A percentile compares a stretch with the other conserved stretches of the same genome.
phyloP scores from a whole-genome alignment of 2,113 vertebrate genomes.

The Struthidea cinerea region DNA sequence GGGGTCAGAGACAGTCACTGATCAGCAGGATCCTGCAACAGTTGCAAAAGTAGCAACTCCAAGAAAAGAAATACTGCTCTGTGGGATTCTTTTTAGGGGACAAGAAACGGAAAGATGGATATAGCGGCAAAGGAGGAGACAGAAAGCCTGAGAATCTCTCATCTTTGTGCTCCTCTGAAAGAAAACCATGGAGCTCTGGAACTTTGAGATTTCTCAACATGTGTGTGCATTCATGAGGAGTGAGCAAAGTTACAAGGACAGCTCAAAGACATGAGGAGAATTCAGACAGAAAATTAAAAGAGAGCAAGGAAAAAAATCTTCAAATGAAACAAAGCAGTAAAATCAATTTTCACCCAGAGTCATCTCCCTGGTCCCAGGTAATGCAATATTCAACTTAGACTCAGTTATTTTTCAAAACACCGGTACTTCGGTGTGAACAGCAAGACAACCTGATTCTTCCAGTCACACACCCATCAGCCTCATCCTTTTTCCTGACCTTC shows the following conservation, averaged over 20 bases:
- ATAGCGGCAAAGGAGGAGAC: neutral
- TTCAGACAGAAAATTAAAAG: neutral
- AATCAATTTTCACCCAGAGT: neutral
- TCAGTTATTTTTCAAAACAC: neutral
- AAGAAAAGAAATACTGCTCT: neutral
- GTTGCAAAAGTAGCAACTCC: neutral
- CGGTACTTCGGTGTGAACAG: neutral
- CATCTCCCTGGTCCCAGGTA: neutral
- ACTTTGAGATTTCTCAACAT: neutral
- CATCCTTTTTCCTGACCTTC: neutral
- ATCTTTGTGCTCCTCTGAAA: neutral
- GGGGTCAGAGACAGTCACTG: neutral
- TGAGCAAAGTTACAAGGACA: neutral
- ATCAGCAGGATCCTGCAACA: neutral
- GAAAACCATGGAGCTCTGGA: neutral
- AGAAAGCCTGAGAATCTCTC: neutral
- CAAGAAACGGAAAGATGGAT: neutral
- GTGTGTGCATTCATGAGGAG: accelerated
- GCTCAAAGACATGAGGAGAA: neutral
- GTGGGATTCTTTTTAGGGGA: neutral
- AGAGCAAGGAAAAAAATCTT: neutral
- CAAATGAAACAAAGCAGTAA: neutral
- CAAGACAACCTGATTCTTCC: neutral
- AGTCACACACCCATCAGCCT: neutral
- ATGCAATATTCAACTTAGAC: neutral